These are phyloP conservation scores for Aselliscus stoliczkanus DNA, from an alignment of 2,797 vertebrate genomes.

Conservation along the genomic window DNA sequence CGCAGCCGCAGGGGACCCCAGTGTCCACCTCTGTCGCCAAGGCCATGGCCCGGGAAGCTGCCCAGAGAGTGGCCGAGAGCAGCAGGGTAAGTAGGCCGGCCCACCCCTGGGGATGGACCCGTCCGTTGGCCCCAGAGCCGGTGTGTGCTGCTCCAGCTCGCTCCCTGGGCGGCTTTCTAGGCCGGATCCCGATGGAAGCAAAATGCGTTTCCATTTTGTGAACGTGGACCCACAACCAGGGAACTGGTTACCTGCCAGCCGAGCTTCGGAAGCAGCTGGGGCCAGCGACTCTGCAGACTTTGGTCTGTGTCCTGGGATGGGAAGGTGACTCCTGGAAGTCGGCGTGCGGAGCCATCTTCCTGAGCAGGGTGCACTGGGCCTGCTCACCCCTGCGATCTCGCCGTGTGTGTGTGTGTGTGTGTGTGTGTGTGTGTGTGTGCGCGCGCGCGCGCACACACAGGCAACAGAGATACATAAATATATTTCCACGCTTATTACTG, in stretches of 20 bases:
- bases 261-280: fast-evolving
- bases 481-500: fast-evolving
- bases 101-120: not conserved
- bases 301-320: not conserved
- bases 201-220: fast-evolving
- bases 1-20: conserved; percentile 94
- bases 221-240: not conserved
- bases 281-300: fast-evolving
- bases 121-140: fast-evolving
- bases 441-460: no score
- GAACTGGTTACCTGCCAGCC: not conserved
- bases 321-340: fast-evolving
- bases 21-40: conserved; percentile 94
- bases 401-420: fast-evolving
- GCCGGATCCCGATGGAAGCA: not conserved
- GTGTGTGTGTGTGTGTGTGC: not conserved
- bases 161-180: fast-evolving
- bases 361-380: not conserved
- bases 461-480: fast-evolving
- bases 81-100: conserved; percentile 84
- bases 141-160: fast-evolving
- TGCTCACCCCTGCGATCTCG: not conserved
- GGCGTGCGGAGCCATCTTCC: not conserved
- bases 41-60: conserved; percentile 97
- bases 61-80: conserved; percentile 92